Evolutionary conservation across 2,797 vertebrate genomes (phyloP).

Genomic region (Parambassis ranga): DNA sequence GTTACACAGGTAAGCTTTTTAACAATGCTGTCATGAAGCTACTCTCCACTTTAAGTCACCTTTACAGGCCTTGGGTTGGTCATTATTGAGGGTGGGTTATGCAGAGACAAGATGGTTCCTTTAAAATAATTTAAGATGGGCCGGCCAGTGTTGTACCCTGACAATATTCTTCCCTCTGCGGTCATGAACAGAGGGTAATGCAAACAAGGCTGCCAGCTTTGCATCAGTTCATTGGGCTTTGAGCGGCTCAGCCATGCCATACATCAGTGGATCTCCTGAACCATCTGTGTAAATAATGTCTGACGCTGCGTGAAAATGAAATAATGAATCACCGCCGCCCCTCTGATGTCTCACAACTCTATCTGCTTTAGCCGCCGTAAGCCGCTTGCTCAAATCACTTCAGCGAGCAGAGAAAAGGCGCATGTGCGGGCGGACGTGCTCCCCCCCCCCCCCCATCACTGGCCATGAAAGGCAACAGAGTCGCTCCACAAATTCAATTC

Average conservation of each 20-base stretch:
- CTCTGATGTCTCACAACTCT: conserved; percentile 37
- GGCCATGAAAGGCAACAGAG: conserved; percentile 28
- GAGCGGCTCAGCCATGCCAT: conserved; percentile 31
- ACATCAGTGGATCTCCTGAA: conserved; percentile 48
- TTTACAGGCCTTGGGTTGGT: background rate
- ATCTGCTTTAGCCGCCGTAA: conserved; percentile 6
- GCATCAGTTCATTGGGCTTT: conserved; percentile 44
- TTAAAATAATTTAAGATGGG: conserved; percentile 4
- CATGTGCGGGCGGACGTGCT: background rate
- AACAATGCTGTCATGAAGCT: too few relatives aligned
- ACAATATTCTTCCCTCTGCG: background rate
- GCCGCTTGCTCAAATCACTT: conserved; percentile 17
- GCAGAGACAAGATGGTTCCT: background rate
- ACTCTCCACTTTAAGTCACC: background rate
- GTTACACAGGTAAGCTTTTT: too few relatives aligned
- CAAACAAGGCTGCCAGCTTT: conserved; percentile 24
- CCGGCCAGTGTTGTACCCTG: background rate
- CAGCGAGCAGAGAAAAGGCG: background rate
- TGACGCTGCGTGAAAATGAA: conserved; percentile 41
- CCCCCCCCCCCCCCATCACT: background rate
- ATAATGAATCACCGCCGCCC: conserved; percentile 48
- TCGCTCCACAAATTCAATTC: conserved; percentile 40
- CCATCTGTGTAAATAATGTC: conserved; percentile 61
- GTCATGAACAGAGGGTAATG: conserved; percentile 14
- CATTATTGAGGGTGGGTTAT: background rate